Evolutionary conservation across 2,797 vertebrate species (phyloP).

Genomic region (Glossophaga mutica): DNA sequence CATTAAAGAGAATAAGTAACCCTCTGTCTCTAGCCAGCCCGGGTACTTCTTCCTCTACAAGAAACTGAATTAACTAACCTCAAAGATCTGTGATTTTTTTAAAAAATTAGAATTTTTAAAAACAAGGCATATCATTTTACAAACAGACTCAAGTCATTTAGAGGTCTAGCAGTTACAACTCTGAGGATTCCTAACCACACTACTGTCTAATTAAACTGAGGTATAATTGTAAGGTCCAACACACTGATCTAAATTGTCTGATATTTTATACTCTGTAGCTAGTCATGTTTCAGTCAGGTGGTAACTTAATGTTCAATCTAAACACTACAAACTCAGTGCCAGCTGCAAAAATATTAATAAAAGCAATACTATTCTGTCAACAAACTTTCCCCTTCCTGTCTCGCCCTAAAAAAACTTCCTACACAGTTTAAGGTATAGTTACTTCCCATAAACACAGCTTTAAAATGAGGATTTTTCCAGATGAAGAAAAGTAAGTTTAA

Average conservation of each 20-base stretch:
- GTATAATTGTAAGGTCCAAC: not conserved
- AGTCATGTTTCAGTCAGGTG: not conserved
- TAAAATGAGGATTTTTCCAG: slow-evolving; percentile 1
- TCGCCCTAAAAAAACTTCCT: not conserved
- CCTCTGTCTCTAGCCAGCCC: not conserved
- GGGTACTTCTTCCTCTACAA: not conserved
- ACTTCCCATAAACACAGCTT: not conserved
- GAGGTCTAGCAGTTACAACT: not conserved
- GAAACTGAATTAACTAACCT: not conserved
- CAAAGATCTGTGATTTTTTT: not conserved
- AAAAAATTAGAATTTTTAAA: not conserved
- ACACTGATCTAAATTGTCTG: not conserved
- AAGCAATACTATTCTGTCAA: not conserved
- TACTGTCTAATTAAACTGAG: not conserved
- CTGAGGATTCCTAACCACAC: not conserved
- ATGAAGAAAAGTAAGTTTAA: not conserved
- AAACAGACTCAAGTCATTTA: not conserved
- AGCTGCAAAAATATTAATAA: slow-evolving; percentile 4
- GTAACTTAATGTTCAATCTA: slow-evolving; percentile 10
- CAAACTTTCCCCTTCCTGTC: not conserved
- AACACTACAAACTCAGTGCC: not conserved
- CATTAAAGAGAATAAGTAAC: not conserved
- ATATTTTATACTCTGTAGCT: not conserved
- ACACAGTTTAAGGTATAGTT: not conserved
- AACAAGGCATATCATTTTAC: not conserved